Evolutionary conservation across 2,888 invertebrate genomes (phyloP), one percentile per base, ranked within the genome.

Genomic region (Ferrisia virgata): DNA sequence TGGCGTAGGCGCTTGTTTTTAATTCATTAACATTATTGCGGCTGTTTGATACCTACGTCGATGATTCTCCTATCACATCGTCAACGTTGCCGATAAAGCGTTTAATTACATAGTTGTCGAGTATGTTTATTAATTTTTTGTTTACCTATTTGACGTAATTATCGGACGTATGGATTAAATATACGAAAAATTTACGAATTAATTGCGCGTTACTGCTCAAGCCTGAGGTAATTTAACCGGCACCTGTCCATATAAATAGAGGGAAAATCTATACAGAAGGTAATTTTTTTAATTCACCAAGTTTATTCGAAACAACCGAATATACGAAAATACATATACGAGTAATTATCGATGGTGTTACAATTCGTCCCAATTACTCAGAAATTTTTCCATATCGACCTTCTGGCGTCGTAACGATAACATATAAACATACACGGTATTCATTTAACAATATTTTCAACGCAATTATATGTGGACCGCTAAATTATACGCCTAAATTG

Each of bases 291-390:
- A 53, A 9, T 22, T 18, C 22, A 1, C 18, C 18, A 53, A n/a
- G n/a, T 47, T n/a, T n/a, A n/a, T 15, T 53, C 8, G 40, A 11
- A 13, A n/a, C 11, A 11, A 40, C 40, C 13, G 11, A 9, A 13
- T 2, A n/a, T 22, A 22, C 43, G 22, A 9, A 53, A 28, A 64
- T 18, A 64, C 25, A 28, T 28, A 13, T 25, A 28, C 31, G 64
- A 64, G 28, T 64, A 64, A 64, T 64, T 64, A 64, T 64, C 64
- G 64, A 64, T 28, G 28, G 64, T 64, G 64, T 64, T 64, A 64
- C 31, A 64, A 64, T 64, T 64, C 28, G 13, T 64, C 28, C 28
- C 28, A 64, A 64, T 64, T 64, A 28, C 15, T 28, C 28, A 64
- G 64, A 64, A 64, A 64, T 64, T 53, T 22, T 53, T 22, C 28